Base-by-base conservation (phyloP, 2,888 invertebrate species). In the Cephus rjabovi region DNA sequence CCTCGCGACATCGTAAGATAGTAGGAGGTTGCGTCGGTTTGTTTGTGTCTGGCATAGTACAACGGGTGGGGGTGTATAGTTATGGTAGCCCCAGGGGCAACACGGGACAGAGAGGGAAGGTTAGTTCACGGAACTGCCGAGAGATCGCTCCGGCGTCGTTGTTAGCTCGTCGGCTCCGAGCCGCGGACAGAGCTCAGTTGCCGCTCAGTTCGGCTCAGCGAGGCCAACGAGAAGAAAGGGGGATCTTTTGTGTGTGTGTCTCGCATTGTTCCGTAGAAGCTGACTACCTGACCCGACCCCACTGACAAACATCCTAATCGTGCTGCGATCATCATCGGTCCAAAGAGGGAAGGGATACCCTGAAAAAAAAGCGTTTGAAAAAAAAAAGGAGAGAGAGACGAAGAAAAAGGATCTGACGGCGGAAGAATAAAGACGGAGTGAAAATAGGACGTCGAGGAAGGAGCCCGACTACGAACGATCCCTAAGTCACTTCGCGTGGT, bases 61-160 rank as follows among this genome's bases (percentile, higher is more conserved):
- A 80, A 77, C 81, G 76, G 80, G 77, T 76, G 76, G 79, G 78
- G 79, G 81, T 79, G 77, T 56, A 56, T 56, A 56, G 56, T 56
- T 23, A 56, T 23, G 56, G 71, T 79, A 37, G 37, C 80, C 35
- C 78, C 70, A 77, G 68, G 76, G 77, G 75, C 79, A 40, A 69
- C 34, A 79, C 75, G 71, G 77, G 73, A 56, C n/a, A 30, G 37
- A 70, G 75, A 69, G 77, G 77, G 71, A 56, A 80, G 82, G 81
- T 83, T 83, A 83, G 84, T 89, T 88, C 79, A 68, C 80, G 83
- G 90, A 90, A 86, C 84, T 83, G 88, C 92, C 93, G 92, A 91
- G 92, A 93, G 93, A 93, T 93, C 92, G 93, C 93, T 93, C 92
- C 92, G 91, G 91, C 90, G 89, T 92, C 91, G 91, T 89, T 89